These are phyloP conservation scores for Brienomyrus longianalis DNA, from an alignment of 2,113 vertebrate species.

Conservation along the genomic window DNA sequence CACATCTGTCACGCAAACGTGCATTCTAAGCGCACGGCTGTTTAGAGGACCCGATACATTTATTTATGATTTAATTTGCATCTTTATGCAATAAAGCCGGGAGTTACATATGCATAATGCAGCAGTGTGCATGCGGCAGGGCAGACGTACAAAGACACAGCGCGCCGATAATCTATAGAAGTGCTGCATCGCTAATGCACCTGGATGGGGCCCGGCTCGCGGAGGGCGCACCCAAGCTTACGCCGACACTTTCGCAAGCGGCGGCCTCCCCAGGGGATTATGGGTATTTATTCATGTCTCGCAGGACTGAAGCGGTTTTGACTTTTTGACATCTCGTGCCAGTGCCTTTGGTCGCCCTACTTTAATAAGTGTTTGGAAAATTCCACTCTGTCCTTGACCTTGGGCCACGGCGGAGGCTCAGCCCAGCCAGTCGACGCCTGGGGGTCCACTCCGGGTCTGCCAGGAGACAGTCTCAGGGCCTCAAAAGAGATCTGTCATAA, in stretches of 20 bases:
- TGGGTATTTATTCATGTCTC: not conserved
- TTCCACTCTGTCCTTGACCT: not conserved
- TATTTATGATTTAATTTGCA: slow-evolving; percentile 11
- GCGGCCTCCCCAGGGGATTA: not conserved
- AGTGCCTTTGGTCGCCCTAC: not conserved
- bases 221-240: not conserved
- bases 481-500: not conserved
- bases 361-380: not conserved
- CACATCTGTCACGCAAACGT: not conserved
- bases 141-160: not conserved
- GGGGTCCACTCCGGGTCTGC: not conserved
- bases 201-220: not conserved
- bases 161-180: not conserved
- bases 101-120: slow-evolving; percentile 11
- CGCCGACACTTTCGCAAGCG: not conserved
- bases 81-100: slow-evolving; percentile 6
- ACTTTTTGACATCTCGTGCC: not conserved
- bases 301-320: not conserved
- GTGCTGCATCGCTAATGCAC: not conserved
- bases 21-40: not conserved
- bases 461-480: not conserved
- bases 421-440: not conserved
- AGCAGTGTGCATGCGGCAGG: not conserved
- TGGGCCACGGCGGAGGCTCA: not conserved
- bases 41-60: slow-evolving; percentile 3